phyloP scores from a whole-genome alignment of 2,797 vertebrate species.

The Aldrovandia affinis region DNA sequence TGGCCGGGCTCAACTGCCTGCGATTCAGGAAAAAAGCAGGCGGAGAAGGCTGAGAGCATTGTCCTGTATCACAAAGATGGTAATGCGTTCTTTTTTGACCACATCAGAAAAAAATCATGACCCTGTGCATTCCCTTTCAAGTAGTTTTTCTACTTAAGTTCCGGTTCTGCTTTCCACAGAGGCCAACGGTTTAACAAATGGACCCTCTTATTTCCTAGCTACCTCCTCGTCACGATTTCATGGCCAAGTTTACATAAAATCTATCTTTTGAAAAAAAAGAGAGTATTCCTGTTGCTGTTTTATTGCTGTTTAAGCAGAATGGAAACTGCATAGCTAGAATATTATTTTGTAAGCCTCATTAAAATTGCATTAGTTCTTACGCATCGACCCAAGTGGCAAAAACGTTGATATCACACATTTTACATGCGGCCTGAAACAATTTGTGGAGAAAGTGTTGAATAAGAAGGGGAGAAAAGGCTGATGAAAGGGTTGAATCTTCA shows the following conservation, averaged over 20 bases:
- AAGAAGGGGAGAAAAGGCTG: not conserved
- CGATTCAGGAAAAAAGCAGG: not conserved
- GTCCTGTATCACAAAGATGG: conserved; percentile 22
- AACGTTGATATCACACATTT: conserved; percentile 48
- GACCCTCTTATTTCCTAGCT: conserved; percentile 26
- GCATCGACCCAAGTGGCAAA: conserved; percentile 40
- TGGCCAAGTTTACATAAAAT: conserved; percentile 8
- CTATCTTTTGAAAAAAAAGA: conserved; percentile 29
- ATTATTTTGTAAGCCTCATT: conserved; percentile 52
- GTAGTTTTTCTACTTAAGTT: conserved; percentile 23
- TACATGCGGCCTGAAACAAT: conserved; percentile 37
- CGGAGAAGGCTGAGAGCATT: not conserved
- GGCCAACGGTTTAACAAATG: conserved; percentile 13
- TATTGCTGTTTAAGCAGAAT: conserved; percentile 46
- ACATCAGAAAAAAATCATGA: not conserved
- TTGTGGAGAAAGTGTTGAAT: not conserved
- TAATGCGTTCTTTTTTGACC: conserved; percentile 6
- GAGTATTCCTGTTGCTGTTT: conserved; percentile 27
- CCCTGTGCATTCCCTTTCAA: conserved; percentile 20
- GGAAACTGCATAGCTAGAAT: conserved; percentile 41
- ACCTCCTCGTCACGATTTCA: conserved; percentile 14
- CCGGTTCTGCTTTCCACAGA: not conserved
- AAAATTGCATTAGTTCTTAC: conserved; percentile 45
- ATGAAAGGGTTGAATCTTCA: not conserved
- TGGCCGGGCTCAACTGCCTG: not conserved